Conservation (phyloP, 2,888 invertebrate species). For the Idaea straminata region DNA sequence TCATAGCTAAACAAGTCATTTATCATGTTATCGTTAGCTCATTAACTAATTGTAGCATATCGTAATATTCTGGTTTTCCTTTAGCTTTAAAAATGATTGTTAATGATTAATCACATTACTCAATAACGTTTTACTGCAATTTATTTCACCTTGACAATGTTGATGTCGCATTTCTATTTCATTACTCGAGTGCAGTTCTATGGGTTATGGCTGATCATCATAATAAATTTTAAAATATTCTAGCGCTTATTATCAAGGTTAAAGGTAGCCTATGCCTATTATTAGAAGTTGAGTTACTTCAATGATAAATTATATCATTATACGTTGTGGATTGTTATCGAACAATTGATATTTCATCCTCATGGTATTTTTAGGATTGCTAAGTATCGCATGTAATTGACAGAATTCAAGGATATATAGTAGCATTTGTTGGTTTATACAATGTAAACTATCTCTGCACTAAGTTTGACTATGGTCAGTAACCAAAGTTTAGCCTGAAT, state of each 20-base stretch:
- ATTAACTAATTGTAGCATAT: constrained; percentile 2
- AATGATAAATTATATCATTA: not conserved
- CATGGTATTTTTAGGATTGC: too few species aligned
- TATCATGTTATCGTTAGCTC: not conserved
- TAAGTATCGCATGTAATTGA: too few species aligned
- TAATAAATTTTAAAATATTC: not conserved
- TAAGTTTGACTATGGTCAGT: too few species aligned
- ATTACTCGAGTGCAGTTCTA: too few species aligned
- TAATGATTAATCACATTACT: not conserved
- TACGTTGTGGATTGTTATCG: not conserved
- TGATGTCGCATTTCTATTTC: not conserved
- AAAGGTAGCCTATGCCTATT: not conserved
- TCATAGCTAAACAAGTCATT: not conserved
- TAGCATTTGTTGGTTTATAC: too few species aligned
- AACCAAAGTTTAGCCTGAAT: too few species aligned
- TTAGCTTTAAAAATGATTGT: not conserved
- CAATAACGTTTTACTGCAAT: not conserved
- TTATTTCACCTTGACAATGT: not conserved
- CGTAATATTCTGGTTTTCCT: not conserved
- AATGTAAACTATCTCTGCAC: too few species aligned
- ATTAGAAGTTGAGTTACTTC: not conserved
- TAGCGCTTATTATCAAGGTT: not conserved
- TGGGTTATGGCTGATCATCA: too few species aligned
- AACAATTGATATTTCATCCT: not conserved
- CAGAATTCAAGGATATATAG: too few species aligned